Evolutionary conservation across 2,113 vertebrate species (phyloP), one percentile per base, ranked within the genome.

Genomic region (Nerophis lumbriciformis): DNA sequence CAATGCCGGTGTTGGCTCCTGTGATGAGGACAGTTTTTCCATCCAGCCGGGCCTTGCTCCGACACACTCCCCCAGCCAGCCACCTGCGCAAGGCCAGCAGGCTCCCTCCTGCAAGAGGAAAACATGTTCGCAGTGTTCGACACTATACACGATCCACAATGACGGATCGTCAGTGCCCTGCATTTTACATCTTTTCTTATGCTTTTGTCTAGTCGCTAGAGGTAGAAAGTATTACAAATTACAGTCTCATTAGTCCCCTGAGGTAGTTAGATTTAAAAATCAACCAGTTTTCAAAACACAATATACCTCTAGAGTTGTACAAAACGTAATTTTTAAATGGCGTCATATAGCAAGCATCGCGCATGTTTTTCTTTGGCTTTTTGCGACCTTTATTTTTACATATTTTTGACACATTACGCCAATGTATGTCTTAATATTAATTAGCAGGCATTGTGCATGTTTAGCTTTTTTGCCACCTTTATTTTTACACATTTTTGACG

Each of bases 21-120:
- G 89, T 90, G 55, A 91, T 88, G 16, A 91, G 72, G 53, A 90
- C 86, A 36, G 88, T 91, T 84, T 91, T 90, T 3, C 85, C 87
- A 16, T 89, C 77, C 59, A 91, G 78, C 28, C 75, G 75, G 55
- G 48, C 78, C 80, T 79, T 87, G 79, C 84, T 91, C 15, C 55
- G 44, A 62, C 88, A 89, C 28, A 72, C 72, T 13, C 59, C 65
- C 3, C 87, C 88, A 5, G 76, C 80, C 71, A 84, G 11, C 87
- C 87, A 89, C 21, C 74, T 78, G 5, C 82, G 72, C 45, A 90
- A 68, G 54, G 73, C 80, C 57, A 89, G 38, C 6, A 88, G 0
- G 7, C 81, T 62, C 6, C 72, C 61, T n/a, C 76, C 87, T 89
- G 53, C 7, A 36, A 44, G n/a, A 39, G 35, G 19, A 5, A 48